Evolutionary conservation across 2,888 invertebrate genomes (phyloP).

Genomic region (Arenicola marina): DNA sequence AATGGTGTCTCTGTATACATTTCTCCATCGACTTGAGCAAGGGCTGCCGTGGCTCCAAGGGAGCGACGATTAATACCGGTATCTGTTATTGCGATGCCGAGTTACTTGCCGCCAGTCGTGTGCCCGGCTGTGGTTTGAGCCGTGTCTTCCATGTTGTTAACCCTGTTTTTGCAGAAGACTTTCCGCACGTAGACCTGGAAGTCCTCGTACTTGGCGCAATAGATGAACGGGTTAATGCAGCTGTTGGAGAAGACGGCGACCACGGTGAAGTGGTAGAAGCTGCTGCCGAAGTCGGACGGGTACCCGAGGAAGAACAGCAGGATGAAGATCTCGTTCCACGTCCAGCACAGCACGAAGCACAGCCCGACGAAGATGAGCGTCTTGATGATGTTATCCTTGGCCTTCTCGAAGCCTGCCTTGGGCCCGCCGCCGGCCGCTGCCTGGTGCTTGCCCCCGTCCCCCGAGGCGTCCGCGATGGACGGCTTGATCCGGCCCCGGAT

Average conservation of each 20-base stretch:
- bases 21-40: too few relatives aligned
- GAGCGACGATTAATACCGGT: too few relatives aligned
- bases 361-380: neutral
- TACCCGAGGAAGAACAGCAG: constrained; percentile 4
- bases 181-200: neutral
- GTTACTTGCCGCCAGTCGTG: too few relatives aligned
- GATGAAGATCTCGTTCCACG: constrained; percentile 9
- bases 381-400: constrained; percentile 7
- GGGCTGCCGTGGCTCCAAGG: too few relatives aligned
- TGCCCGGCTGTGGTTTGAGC: too few relatives aligned
- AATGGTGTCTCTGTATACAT: too few relatives aligned
- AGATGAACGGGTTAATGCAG: constrained; percentile 15
- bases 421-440: too few relatives aligned
- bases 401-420: neutral
- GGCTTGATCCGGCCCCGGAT: constrained; percentile 11
- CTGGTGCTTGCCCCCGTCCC: neutral
- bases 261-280: constrained; percentile 10
- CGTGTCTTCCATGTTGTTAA: too few relatives aligned
- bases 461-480: neutral
- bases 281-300: constrained; percentile 5
- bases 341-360: constrained; percentile 10
- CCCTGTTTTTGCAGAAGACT: neutral
- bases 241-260: constrained; percentile 12
- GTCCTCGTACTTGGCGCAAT: constrained; percentile 6
- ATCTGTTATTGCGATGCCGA: too few relatives aligned